Base-by-base conservation (phyloP, 2,888 invertebrate genomes). In the Choristoneura rosaceana region DNA sequence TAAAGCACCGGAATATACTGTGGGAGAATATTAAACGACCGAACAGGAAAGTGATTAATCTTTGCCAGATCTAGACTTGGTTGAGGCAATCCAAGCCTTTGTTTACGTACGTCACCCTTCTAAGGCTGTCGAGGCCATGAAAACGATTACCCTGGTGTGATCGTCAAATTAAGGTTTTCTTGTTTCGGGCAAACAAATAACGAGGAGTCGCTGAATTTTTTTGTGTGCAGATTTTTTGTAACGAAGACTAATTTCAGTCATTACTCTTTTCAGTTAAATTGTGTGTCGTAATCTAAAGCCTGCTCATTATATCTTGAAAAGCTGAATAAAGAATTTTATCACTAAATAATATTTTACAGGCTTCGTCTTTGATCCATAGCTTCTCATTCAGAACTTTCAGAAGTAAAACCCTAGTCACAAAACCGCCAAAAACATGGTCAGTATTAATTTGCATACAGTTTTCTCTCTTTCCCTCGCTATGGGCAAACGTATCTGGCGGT, bases 401-500 rank as follows among this genome's bases (percentile, higher is more conserved):
- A 55, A 55, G 52, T 25, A 45, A 45, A 45, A n/a, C n/a, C n/a
- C 43, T 62, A 12, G 43, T 43, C 25, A 62, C 12, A 25, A 8
- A 45, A 3, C 17, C 50, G 12, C 63, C 34, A 34, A 34, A 50
- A 59, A 62, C 55, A 61, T 52, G 50, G n/a, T 34, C 14, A 10
- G 25, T 45, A 67, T 67, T 38, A 62, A 58, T 34, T 61, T n/a
- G 45, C 55, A 62, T 58, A 58, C 58, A 66, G 47, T 62, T 45
- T 63, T 66, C 65, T 55, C 50, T 50, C 50, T 45, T 62, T 65
- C 65, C 68, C 60, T 64, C 50, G 59, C 64, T 69, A 69, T 60
- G 64, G 69, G 69, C 73, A 69, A 64, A 60, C 63, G 34, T 62
- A 52, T 14, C 64, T 73, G 73, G 73, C 69, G 10, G 5, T n/a